Conservation (phyloP, 2,797 vertebrate genomes). For the Pangasius macronema region DNA sequence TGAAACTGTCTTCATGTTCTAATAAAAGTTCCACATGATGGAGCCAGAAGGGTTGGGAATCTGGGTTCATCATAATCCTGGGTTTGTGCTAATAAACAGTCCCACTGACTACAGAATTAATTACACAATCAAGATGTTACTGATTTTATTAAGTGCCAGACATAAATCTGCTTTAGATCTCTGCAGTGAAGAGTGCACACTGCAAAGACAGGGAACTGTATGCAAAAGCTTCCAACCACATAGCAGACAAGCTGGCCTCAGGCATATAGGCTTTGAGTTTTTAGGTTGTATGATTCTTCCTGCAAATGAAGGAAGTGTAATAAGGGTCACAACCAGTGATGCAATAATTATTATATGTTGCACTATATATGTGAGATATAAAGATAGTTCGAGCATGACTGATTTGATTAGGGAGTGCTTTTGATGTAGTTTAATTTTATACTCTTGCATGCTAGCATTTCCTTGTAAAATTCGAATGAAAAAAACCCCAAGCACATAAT, state of each 20-base stretch:
- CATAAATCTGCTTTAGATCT: neutral
- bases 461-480: neutral
- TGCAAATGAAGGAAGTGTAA: neutral
- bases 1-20: slow-evolving; percentile 4
- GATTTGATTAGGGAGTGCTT: neutral
- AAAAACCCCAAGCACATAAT: neutral
- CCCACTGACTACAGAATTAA: slow-evolving; percentile 49
- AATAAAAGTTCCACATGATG: slow-evolving; percentile 22
- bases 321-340: neutral
- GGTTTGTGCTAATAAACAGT: slow-evolving; percentile 48
- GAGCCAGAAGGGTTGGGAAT: neutral
- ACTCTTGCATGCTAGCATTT: neutral
- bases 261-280: neutral
- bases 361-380: neutral
- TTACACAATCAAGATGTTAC: slow-evolving; percentile 45
- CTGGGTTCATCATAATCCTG: slow-evolving; percentile 37
- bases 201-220: slow-evolving; percentile 53
- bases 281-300: neutral
- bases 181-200: slow-evolving; percentile 37
- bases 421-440: neutral
- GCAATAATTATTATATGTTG: neutral
- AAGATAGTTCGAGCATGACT: neutral
- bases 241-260: neutral
- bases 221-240: slow-evolving; percentile 37
- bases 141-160: neutral